Conservation (phyloP, 2,888 invertebrate species). For the Lacanobia oleracea region DNA sequence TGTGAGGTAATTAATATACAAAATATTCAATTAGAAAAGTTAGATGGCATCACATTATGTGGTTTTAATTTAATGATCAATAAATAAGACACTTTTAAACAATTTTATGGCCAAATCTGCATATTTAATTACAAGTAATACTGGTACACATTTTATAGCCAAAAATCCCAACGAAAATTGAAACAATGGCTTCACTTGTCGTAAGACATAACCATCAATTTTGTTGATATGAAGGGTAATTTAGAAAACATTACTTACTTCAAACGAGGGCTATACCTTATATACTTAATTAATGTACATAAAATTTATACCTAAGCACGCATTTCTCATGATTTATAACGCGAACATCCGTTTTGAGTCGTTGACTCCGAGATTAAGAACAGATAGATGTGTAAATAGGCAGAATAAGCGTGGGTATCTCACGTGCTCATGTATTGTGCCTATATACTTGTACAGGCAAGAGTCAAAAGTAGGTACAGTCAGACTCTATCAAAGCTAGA, state of each 20-base stretch:
- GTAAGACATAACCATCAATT: conserved; percentile 29
- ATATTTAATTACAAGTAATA: conserved; percentile 20
- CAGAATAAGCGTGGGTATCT: conserved; percentile 53
- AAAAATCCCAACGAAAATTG: conserved; percentile 14
- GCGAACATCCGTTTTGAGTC: conserved; percentile 62
- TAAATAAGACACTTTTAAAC: conserved; percentile 1
- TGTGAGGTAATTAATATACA: background rate
- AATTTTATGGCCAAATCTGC: conserved; percentile 7
- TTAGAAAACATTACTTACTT: conserved; percentile 57
- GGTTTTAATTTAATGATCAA: conserved; percentile 25
- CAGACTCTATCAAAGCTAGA: background rate
- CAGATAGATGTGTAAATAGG: conserved; percentile 57
- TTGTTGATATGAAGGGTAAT: conserved; percentile 32
- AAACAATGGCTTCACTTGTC: conserved; percentile 35
- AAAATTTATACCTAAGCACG: conserved; percentile 45
- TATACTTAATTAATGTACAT: conserved; percentile 60
- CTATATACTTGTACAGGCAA: conserved; percentile 39
- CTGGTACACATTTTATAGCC: background rate
- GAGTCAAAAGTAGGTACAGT: background rate
- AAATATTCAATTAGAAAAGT: background rate
- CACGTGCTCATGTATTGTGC: conserved; percentile 37
- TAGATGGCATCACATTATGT: background rate
- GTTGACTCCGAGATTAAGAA: conserved; percentile 61
- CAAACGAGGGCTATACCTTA: conserved; percentile 55
- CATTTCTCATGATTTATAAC: conserved; percentile 64